Base-by-base conservation (phyloP, 2,113 vertebrate species). In the Tiliqua scincoides region DNA sequence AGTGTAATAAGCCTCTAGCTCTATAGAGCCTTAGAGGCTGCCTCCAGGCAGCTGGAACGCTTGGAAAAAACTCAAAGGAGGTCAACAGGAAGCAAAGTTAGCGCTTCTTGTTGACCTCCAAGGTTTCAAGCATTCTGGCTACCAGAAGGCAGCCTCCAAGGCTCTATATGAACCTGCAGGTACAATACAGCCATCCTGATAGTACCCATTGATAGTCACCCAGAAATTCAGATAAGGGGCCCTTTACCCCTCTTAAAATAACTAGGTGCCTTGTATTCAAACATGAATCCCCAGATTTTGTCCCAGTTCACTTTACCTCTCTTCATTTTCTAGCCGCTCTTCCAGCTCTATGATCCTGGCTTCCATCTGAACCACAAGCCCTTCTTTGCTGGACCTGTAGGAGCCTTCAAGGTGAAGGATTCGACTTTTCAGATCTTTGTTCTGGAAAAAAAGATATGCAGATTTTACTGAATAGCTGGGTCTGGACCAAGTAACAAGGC, bases 361-460 rank as follows among this genome's bases (percentile, higher is more conserved):
- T 94, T 99, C 98, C 97, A 99, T 96, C 90, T 99, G 98, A 52
- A 94, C 89, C 67, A 99, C 97, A 83, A 98, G 95, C 6, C 98
- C 98, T 87, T 99, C 98, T 91, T 99, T 99, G 94, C 93, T 99
- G 90, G 98, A 97, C 89, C 97, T 97, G 89, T 98, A 98, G 79
- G 98, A 98, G 79, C 96, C 95, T 93, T 99, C 99, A 81, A 99
- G 94, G 95, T 99, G 96, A 93, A 96, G 75, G 91, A 99, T 96
- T 93, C 98, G 96, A 91, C 98, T 97, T 95, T 97, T 99, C 93
- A 99, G 91, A 91, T 99, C 98, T 91, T 98, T 99, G 94, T 98
- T 99, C 99, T 99, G 37, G 2, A 91, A 85, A 82, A 59, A 82
- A 85, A 96, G n/a, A 91, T 12, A 84, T 1, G 80, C 5, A 61